Evolutionary conservation across 53 echinoderm and acorn worm genomes (phyloP).

Genomic region (Temnopleurus reevesii): DNA sequence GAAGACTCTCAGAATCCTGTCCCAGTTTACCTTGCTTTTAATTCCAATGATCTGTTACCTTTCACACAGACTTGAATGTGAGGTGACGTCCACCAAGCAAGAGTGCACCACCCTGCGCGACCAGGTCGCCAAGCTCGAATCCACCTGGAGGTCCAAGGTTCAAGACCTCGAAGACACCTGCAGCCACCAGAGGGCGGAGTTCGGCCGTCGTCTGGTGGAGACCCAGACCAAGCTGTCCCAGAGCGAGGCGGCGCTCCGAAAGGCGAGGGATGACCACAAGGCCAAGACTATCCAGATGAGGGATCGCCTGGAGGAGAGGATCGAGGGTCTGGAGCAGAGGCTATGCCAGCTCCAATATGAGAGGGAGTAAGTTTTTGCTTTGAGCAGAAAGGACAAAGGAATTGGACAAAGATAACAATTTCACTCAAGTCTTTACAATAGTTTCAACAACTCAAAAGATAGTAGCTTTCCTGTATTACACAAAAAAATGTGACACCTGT

Average conservation of each 20-base stretch:
- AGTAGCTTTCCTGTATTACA: no score
- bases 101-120: slow-evolving; percentile 45
- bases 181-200: slow-evolving; percentile 75
- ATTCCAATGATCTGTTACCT: background rate
- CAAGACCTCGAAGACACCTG: slow-evolving; percentile 71
- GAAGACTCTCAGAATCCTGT: no score
- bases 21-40: no score
- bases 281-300: slow-evolving; percentile 15
- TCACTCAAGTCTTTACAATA: no score
- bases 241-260: slow-evolving; percentile 68
- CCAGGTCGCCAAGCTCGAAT: slow-evolving; percentile 29
- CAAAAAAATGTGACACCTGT: no score
- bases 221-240: slow-evolving; percentile 80
- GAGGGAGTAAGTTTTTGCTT: slow-evolving; percentile 40
- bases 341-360: slow-evolving; percentile 27
- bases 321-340: slow-evolving; percentile 44
- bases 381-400: no score
- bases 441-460: no score
- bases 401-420: no score
- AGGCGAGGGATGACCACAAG: slow-evolving; percentile 29
- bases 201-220: slow-evolving; percentile 82
- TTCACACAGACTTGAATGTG: slow-evolving; percentile 21
- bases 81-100: slow-evolving; percentile 44
- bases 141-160: slow-evolving; percentile 53
- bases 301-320: slow-evolving; percentile 48